A percentile compares a stretch with the other conserved stretches of the same genome.
phyloP scores from a whole-genome alignment of 2,113 vertebrate species.

The Psammodynastes pulverulentus region DNA sequence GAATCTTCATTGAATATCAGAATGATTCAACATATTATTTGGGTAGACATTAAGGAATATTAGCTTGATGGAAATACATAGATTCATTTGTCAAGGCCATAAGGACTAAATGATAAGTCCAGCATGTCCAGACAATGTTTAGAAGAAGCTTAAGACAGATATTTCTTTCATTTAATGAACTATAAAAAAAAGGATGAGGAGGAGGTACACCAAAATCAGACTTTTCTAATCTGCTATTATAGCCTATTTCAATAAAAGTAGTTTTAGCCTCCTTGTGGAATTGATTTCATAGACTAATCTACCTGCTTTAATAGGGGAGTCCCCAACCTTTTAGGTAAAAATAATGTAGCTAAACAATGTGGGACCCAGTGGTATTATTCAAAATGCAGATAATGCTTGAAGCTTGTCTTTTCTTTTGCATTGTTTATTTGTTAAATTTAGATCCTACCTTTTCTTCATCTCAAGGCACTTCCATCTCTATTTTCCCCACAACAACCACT shows the following conservation, averaged over 20 bases:
- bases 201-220: background rate
- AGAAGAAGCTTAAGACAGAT: background rate
- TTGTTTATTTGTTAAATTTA: background rate
- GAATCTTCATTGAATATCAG: background rate
- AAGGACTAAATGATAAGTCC: background rate
- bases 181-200: background rate
- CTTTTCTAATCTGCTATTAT: background rate
- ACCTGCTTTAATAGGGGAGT: background rate
- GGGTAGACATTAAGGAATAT: background rate
- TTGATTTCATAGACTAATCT: background rate
- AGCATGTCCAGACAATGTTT: background rate
- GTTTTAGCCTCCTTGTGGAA: background rate
- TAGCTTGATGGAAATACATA: background rate
- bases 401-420: background rate
- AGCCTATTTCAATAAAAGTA: background rate
- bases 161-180: background rate
- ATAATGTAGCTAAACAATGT: background rate
- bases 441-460: background rate
- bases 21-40: background rate
- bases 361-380: background rate
- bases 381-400: background rate
- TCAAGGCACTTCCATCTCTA: background rate
- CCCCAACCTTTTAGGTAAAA: background rate
- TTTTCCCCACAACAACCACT: background rate
- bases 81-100: background rate